A percentile compares a stretch with the other conserved stretches of the same genome.
Evolutionary conservation across 2,888 invertebrate species (phyloP).

Genomic region (Pteria penguin): DNA sequence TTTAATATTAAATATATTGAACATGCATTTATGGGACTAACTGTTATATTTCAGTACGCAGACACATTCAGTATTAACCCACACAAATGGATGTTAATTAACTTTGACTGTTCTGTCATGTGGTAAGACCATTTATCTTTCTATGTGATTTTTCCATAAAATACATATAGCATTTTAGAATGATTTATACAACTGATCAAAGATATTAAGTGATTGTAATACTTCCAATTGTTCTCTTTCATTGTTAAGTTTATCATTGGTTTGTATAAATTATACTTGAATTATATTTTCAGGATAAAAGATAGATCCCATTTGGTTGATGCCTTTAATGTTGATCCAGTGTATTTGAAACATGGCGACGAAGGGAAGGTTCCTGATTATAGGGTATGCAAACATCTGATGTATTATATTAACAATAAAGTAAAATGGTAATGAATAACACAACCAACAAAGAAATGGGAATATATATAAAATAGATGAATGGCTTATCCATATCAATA

Average conservation of each 20-base stretch:
- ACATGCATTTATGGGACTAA: too few species aligned
- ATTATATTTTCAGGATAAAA: constrained; percentile 70
- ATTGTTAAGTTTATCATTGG: too few species aligned
- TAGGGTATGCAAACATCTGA: constrained; percentile 62
- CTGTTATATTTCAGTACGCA: constrained; percentile 82
- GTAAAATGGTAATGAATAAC: background rate
- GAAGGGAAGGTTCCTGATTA: constrained; percentile 73
- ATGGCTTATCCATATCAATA: background rate
- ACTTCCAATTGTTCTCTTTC: too few species aligned
- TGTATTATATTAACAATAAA: too few species aligned
- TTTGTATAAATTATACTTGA: too few species aligned
- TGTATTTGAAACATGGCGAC: constrained; percentile 75
- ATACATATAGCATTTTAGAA: too few species aligned
- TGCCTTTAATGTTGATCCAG: constrained; percentile 78
- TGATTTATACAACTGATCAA: too few species aligned
- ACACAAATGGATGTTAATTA: constrained; percentile 98
- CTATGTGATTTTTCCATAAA: too few species aligned
- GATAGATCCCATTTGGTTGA: constrained; percentile 71
- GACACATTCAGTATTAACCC: constrained; percentile 98
- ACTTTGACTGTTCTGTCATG: constrained; percentile 98
- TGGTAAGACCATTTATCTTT: constrained; percentile 87
- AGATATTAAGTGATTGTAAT: too few species aligned
- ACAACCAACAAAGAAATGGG: background rate
- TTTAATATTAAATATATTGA: too few species aligned
- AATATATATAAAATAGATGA: background rate